These are phyloP conservation scores for Latrodectus hesperus DNA, from an alignment of 2,888 invertebrate species.

Conservation along the genomic window DNA sequence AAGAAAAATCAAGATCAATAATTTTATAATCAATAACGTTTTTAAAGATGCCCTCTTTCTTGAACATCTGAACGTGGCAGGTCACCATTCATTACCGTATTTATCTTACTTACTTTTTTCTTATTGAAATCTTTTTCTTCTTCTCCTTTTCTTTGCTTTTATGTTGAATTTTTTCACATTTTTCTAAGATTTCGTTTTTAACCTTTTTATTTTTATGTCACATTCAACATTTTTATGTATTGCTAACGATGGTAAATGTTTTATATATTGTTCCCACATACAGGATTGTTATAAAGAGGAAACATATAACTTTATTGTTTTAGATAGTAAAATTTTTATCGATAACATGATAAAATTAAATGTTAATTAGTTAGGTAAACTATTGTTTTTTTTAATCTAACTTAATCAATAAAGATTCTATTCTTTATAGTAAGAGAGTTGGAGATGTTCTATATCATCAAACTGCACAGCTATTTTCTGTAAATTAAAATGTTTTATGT, in stretches of 20 bases:
- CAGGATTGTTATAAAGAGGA: too few species aligned
- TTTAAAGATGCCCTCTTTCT: constrained; percentile 66
- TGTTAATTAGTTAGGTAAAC: too few species aligned
- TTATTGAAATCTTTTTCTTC: constrained; percentile 12
- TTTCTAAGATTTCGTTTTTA: background rate
- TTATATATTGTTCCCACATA: too few species aligned
- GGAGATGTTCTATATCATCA: too few species aligned
- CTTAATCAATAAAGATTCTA: too few species aligned
- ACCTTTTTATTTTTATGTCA: background rate
- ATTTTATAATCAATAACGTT: constrained; percentile 68
- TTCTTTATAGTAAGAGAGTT: too few species aligned
- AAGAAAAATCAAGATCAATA: constrained; percentile 47
- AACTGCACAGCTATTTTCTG: too few species aligned
- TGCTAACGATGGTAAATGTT: background rate
- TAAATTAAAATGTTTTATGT: too few species aligned
- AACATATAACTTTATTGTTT: too few species aligned
- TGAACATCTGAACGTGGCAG: constrained; percentile 68
- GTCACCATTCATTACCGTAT: constrained; percentile 65
- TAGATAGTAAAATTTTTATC: too few species aligned
- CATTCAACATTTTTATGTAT: background rate
- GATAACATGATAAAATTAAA: too few species aligned
- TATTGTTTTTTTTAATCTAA: too few species aligned
- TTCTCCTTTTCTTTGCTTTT: constrained; percentile 20
- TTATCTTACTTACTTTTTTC: constrained; percentile 43
- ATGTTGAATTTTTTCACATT: constrained; percentile 7